Evolutionary conservation across 2,797 vertebrate species (phyloP).

Genomic region (Eurystomus glaucurus): DNA sequence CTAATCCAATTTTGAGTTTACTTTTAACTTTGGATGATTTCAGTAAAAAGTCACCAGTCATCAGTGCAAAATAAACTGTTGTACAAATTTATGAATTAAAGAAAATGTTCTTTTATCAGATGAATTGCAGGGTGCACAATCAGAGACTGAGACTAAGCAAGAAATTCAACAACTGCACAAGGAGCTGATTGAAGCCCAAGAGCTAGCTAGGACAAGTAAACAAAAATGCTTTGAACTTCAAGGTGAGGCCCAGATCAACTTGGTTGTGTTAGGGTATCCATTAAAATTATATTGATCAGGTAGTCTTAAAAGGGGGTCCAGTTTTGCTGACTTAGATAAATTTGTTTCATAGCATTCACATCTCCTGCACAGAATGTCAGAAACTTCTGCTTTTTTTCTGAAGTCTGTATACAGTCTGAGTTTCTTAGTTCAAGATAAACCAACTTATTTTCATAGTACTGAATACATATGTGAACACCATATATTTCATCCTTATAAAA

Average conservation of each 20-base stretch:
- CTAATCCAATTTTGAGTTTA: conserved; percentile 62
- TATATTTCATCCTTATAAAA: neutral
- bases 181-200: conserved; percentile 95
- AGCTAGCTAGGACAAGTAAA: conserved; percentile 95
- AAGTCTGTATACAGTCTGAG: neutral
- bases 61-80: conserved; percentile 59
- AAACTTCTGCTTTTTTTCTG: neutral
- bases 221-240: conserved; percentile 97
- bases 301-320: neutral
- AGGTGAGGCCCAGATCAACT: conserved; percentile 86
- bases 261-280: conserved; percentile 30
- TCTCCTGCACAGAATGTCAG: neutral
- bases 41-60: conserved; percentile 5
- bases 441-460: neutral
- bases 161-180: conserved; percentile 94
- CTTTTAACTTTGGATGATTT: conserved; percentile 56
- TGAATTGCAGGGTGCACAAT: conserved; percentile 90
- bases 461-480: neutral
- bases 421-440: neutral
- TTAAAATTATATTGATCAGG: neutral
- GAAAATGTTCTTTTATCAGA: conserved; percentile 87
- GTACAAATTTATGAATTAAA: conserved; percentile 76
- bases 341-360: neutral
- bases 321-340: neutral
- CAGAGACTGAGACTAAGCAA: conserved; percentile 93